A percentile compares a stretch with the other conserved stretches of the same genome.
Conservation (phyloP, 2,113 vertebrate genomes). For the Campylorhamphus procurvoides region DNA sequence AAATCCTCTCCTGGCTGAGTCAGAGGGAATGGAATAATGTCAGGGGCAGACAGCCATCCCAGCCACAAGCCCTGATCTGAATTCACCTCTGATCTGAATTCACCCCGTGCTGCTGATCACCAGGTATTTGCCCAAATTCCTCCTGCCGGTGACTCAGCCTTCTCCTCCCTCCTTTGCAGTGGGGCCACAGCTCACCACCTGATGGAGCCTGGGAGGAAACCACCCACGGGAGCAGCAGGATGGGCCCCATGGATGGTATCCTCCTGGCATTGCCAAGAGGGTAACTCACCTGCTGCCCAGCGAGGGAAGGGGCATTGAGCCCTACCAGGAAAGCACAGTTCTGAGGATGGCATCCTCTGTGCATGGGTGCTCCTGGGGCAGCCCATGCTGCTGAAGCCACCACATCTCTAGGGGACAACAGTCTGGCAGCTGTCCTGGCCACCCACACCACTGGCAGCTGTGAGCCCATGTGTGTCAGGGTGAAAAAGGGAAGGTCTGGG, state of each 20-base stretch:
- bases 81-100: neutral
- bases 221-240: accelerated
- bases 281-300: neutral
- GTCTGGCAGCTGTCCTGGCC: neutral
- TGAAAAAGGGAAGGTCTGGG: neutral
- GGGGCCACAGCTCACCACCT: neutral
- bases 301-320: accelerated
- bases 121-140: constrained; percentile 24
- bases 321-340: neutral
- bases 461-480: neutral
- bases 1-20: neutral
- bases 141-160: neutral
- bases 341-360: accelerated
- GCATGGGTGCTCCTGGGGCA: neutral
- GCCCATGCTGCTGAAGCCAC: neutral
- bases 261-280: neutral
- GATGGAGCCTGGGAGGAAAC: neutral
- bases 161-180: neutral
- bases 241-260: neutral
- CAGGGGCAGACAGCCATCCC: neutral
- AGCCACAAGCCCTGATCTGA: neutral
- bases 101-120: neutral
- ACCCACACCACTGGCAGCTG: neutral
- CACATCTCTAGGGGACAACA: neutral
- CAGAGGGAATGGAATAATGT: neutral